A percentile compares a stretch with the other conserved stretches of the same genome.
Evolutionary conservation across 2,888 invertebrate genomes (phyloP).

Genomic region (Icerya purchasi): DNA sequence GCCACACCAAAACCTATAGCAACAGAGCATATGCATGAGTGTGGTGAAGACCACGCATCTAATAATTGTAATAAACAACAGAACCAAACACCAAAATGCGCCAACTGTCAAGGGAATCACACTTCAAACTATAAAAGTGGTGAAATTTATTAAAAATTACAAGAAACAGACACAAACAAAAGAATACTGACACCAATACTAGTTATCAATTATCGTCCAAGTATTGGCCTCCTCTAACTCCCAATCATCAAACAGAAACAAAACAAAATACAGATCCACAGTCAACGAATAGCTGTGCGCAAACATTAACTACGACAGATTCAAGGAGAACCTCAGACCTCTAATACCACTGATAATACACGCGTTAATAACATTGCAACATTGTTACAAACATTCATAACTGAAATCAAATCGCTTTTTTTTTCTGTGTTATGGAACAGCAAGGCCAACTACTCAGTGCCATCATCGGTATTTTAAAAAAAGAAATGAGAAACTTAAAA

Average conservation of each 20-base stretch:
- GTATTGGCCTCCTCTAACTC: not conserved
- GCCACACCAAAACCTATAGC: not conserved
- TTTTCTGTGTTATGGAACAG: not conserved
- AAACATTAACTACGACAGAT: not conserved
- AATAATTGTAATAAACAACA: not conserved
- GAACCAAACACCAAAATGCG: not conserved
- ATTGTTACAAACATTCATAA: not conserved
- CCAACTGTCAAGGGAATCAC: not conserved
- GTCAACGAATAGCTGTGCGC: not conserved
- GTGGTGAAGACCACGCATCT: not conserved
- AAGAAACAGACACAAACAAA: not conserved
- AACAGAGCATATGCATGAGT: not conserved
- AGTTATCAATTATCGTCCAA: not conserved
- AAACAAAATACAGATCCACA: not conserved
- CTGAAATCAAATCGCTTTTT: not conserved
- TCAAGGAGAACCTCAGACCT: not conserved
- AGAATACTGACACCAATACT: not conserved
- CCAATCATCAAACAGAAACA: not conserved
- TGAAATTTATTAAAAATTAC: not conserved
- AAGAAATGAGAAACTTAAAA: not conserved
- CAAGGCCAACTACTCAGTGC: not conserved
- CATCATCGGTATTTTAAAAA: not conserved
- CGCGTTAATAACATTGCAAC: not conserved
- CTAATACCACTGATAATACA: not conserved
- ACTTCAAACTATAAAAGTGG: not conserved